Base-by-base conservation (phyloP, 2,797 vertebrate species). In the Pristis pectinata region DNA sequence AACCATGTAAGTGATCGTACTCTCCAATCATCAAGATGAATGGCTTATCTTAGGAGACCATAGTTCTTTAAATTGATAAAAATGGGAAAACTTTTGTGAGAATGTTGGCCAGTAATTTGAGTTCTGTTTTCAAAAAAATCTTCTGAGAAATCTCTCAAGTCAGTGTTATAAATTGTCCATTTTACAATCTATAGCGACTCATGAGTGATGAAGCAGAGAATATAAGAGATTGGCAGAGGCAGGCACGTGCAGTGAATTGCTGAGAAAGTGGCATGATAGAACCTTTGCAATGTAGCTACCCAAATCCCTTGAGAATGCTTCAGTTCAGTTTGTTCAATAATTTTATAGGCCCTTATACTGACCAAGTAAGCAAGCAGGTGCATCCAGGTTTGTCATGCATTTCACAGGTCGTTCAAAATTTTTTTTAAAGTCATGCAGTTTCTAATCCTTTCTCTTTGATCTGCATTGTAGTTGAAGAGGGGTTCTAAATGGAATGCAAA, bases 1-100 rank as follows among this genome's bases (percentile, higher is more conserved):
- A 98, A 98, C 96, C 98, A 99, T 83, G 99, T 99, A 96, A 97
- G 98, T 96, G 95, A 95, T 94, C 59, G 27, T 94, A 56, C 70
- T 83, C n/a, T 34, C 56, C 27, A 13, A 22, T 49, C 30, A 44
- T 74, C 15, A 34, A 94, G 92, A 41, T 94, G 37, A 93, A 30
- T 61, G 41, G 41, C 72, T 93, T 72, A 22, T 49, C 64, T 72
- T 11, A 10, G 37, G 61, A 93, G 91, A 24, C n/a, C 41, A 44
- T 74, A 56, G 24, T 24, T 76, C 92, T 41, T 94, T 30, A 34
- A 94, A 74, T 72, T 49, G 49, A 74, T 72, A 93, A 93, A 93
- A 93, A 41, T 8, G 41, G 92, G 41, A 49, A 92, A 93, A 61
- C 41, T 41, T 27, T 70, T 74, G 67, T 49, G 13, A 41, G 41